phyloP scores from a whole-genome alignment of 2,888 invertebrate genomes.

The Conomelus anceps region DNA sequence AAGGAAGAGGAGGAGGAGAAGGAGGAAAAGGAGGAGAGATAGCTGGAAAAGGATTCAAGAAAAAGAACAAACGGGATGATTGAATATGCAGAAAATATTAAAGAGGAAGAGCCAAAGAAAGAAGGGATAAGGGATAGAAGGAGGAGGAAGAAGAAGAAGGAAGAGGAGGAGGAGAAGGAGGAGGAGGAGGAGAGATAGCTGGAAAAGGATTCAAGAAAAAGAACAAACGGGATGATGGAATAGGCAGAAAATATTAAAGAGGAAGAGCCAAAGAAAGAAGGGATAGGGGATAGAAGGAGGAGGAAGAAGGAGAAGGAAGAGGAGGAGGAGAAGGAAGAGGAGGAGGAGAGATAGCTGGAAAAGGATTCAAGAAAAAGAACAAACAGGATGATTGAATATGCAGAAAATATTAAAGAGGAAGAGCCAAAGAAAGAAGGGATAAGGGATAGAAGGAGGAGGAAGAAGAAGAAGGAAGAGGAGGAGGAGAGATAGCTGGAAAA shows the following conservation, averaged over 20 bases:
- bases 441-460: not conserved
- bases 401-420: too few relatives aligned
- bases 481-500: not conserved
- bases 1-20: not conserved
- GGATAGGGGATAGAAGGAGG: not conserved
- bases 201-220: not conserved
- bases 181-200: not conserved
- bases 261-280: not conserved
- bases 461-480: not conserved
- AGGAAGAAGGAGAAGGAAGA: too few relatives aligned
- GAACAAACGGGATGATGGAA: too few relatives aligned
- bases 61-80: not conserved
- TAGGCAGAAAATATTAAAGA: not conserved
- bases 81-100: not conserved
- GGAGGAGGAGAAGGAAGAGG: too few relatives aligned
- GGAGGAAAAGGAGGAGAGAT: too few relatives aligned
- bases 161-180: not conserved
- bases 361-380: too few relatives aligned
- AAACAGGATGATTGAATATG: too few relatives aligned
- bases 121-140: not conserved
- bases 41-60: not conserved
- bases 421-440: not conserved
- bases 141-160: not conserved
- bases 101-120: not conserved
- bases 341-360: too few relatives aligned